A percentile compares a stretch with the other conserved stretches of the same genome.
Conservation (phyloP, 2,888 invertebrate species). For the Leptopilina myrica region DNA sequence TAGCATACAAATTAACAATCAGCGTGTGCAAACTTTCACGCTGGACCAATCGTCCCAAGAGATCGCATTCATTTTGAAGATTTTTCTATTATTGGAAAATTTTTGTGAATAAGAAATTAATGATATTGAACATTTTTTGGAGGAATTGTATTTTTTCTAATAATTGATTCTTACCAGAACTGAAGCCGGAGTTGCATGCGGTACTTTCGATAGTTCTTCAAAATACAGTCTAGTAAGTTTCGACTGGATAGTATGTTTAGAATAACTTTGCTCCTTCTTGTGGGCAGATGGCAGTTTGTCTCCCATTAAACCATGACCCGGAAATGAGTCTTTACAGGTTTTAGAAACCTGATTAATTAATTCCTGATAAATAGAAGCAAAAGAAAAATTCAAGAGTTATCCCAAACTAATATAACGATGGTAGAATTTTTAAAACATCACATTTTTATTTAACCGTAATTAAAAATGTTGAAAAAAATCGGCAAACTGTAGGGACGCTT, state of each 20-base stretch:
- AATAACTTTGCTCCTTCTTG: conserved; percentile 69
- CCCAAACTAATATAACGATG: neutral
- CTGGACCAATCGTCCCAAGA: conserved; percentile 90
- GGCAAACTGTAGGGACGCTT: no score
- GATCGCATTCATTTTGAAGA: conserved; percentile 76
- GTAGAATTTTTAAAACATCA: no score
- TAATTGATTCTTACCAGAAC: conserved; percentile 68
- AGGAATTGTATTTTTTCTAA: neutral
- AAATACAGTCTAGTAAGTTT: conserved; percentile 74
- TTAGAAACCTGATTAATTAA: conserved; percentile 70
- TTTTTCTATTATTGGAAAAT: conserved; percentile 65
- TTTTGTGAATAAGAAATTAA: neutral
- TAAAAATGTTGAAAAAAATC: no score
- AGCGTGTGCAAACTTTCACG: conserved; percentile 92
- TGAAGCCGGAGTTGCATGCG: conserved; percentile 74
- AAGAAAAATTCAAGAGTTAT: conserved; percentile 3
- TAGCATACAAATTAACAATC: conserved; percentile 93
- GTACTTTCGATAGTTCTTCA: conserved; percentile 73
- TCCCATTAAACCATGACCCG: conserved; percentile 61
- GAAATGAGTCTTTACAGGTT: conserved; percentile 62
- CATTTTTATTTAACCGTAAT: no score
- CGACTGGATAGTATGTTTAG: conserved; percentile 73
- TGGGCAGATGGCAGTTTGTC: conserved; percentile 66
- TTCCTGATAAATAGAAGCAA: conserved; percentile 57
- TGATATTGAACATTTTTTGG: neutral